Conservation (phyloP, 2,888 invertebrate species). For the Hypsopygia costalis region DNA sequence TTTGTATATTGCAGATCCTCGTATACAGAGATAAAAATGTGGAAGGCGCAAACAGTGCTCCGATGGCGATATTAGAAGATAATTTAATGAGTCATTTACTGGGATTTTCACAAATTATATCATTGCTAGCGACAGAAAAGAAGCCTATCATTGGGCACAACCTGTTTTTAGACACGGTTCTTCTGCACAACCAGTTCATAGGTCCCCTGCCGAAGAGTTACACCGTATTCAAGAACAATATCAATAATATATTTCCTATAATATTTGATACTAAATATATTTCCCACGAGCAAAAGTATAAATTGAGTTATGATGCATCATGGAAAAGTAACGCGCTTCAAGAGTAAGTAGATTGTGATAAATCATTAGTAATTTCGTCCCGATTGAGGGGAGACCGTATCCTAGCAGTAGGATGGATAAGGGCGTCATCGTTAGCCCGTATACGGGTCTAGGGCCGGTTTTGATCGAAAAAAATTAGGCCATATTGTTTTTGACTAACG, state of each 20-base stretch:
- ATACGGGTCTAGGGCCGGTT: too few species aligned
- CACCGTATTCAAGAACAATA: constrained; percentile 81
- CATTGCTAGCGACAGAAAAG: constrained; percentile 75
- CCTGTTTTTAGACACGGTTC: constrained; percentile 83
- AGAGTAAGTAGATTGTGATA: constrained; percentile 48
- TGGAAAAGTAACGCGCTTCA: constrained; percentile 77
- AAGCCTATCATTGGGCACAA: constrained; percentile 91
- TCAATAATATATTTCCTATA: constrained; percentile 82
- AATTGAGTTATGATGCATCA: constrained; percentile 59
- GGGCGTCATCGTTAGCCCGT: too few species aligned
- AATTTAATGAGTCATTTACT: constrained; percentile 71
- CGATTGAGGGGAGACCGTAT: too few species aligned
- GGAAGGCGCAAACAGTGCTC: constrained; percentile 53
- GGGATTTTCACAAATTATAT: constrained; percentile 85
- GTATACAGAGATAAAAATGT: constrained; percentile 60
- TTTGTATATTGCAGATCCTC: constrained; percentile 52
- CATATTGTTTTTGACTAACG: too few species aligned
- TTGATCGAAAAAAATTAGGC: too few species aligned
- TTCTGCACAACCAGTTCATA: constrained; percentile 87
- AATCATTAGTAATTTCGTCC: too few species aligned
- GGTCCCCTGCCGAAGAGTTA: constrained; percentile 84
- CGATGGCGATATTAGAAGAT: constrained; percentile 65
- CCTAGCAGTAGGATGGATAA: too few species aligned
- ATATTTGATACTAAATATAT: constrained; percentile 89
- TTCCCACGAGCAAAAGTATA: constrained; percentile 75